Conservation (phyloP, 2,888 invertebrate genomes). For the Rhogogaster chlorosoma region DNA sequence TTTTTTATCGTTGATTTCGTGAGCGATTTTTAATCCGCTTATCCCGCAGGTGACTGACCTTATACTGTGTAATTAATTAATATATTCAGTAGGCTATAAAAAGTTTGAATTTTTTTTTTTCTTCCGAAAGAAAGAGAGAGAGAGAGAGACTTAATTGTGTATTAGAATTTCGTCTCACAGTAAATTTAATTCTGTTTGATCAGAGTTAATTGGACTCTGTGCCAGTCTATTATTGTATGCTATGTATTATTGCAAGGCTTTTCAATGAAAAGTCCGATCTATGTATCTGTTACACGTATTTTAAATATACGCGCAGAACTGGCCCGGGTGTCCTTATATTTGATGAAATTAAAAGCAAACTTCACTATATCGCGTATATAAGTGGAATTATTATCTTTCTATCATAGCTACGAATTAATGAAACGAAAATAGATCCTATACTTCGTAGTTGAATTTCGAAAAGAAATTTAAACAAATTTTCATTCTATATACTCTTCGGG, state of each 20-base stretch:
- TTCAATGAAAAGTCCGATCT: background rate
- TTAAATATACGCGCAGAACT: background rate
- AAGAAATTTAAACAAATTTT: no score
- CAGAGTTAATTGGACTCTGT: conserved; percentile 4
- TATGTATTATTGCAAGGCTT: background rate
- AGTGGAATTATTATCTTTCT: no score
- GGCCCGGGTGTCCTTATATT: background rate
- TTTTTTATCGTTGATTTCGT: background rate
- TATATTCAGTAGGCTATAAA: background rate
- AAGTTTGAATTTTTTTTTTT: background rate
- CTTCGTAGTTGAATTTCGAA: no score
- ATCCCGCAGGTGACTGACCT: background rate
- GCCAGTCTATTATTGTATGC: background rate
- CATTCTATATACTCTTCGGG: no score
- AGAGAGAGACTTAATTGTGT: background rate
- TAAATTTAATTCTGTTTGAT: conserved; percentile 1
- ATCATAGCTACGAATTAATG: no score
- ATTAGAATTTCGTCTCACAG: background rate
- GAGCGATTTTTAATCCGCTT: background rate
- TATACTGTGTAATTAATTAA: background rate
- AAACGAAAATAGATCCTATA: no score
- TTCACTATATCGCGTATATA: no score
- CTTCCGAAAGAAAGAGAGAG: background rate
- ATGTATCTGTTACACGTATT: background rate
- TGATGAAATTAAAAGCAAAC: background rate